These are phyloP conservation scores for Stichodactyla mertensii DNA, from an alignment of 64 coral and sea anemone species.

Conservation along the genomic window DNA sequence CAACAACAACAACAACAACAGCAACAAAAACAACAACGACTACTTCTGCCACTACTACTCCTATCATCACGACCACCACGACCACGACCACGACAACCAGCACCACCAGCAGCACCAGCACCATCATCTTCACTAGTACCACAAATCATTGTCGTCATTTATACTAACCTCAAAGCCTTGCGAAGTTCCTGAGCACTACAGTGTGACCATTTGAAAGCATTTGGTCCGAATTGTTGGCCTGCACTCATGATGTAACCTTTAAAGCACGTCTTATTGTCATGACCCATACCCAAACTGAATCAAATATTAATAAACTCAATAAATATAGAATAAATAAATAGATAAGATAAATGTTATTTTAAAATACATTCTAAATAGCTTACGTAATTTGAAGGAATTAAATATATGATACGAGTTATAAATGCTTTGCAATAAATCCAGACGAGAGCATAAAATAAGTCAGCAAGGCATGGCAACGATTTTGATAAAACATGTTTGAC, in stretches of 20 bases:
- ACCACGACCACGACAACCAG: too few relatives aligned
- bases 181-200: constrained; percentile 40
- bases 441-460: too few relatives aligned
- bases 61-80: too few relatives aligned
- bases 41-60: too few relatives aligned
- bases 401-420: neutral
- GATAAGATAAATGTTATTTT: neutral
- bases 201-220: constrained; percentile 56
- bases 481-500: too few relatives aligned
- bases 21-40: too few relatives aligned
- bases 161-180: constrained; percentile 20
- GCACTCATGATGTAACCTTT: constrained; percentile 44
- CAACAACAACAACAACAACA: too few relatives aligned
- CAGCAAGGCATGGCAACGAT: too few relatives aligned
- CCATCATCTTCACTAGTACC: too few relatives aligned
- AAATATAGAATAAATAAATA: neutral
- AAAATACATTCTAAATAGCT: neutral
- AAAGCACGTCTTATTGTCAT: constrained; percentile 39
- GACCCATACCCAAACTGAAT: constrained; percentile 39
- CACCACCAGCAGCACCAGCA: too few relatives aligned
- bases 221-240: constrained; percentile 9
- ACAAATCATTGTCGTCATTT: too few relatives aligned
- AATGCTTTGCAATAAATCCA: too few relatives aligned
- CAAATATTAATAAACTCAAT: neutral
- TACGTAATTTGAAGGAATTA: neutral